Percentiles rank a stretch among this genome's conserved stretches.
These are phyloP conservation scores for Pelecanoides urinatrix DNA, from an alignment of 2,113 vertebrate genomes.

Conservation along the genomic window DNA sequence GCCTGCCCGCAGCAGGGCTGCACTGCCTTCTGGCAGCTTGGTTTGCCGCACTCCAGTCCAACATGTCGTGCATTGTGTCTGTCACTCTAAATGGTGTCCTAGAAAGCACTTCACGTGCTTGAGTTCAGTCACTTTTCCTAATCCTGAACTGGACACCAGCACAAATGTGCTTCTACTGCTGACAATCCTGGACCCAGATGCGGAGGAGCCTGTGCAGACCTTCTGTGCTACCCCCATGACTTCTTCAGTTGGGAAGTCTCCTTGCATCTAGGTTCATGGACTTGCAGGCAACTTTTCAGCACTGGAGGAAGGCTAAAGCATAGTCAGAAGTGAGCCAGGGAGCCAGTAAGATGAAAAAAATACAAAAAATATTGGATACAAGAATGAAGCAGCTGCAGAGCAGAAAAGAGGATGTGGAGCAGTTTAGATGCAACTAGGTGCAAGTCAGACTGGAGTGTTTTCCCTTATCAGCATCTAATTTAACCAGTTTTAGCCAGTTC, in stretches of 20 bases:
- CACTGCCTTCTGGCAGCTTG: background rate
- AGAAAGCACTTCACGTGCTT: background rate
- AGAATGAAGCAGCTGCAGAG: background rate
- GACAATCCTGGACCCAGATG: background rate
- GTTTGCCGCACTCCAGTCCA: background rate
- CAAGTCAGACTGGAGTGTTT: background rate
- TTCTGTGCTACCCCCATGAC: background rate
- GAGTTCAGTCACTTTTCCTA: background rate
- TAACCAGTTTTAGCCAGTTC: background rate
- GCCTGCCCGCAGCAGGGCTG: background rate
- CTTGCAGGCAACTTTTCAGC: background rate
- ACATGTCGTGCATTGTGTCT: background rate
- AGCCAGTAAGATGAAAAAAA: background rate
- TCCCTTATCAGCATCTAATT: background rate
- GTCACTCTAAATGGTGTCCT: background rate
- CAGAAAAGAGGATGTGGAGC: background rate
- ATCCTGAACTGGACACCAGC: background rate
- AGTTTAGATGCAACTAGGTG: background rate
- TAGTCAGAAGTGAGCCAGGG: background rate
- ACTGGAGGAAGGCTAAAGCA: background rate
- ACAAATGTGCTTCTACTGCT: background rate
- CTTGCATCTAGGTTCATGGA: background rate
- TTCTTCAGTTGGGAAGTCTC: background rate
- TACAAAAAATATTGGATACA: background rate
- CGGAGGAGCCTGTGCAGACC: background rate